Conservation (phyloP, 2,888 invertebrate genomes). For the Lingula anatina region DNA sequence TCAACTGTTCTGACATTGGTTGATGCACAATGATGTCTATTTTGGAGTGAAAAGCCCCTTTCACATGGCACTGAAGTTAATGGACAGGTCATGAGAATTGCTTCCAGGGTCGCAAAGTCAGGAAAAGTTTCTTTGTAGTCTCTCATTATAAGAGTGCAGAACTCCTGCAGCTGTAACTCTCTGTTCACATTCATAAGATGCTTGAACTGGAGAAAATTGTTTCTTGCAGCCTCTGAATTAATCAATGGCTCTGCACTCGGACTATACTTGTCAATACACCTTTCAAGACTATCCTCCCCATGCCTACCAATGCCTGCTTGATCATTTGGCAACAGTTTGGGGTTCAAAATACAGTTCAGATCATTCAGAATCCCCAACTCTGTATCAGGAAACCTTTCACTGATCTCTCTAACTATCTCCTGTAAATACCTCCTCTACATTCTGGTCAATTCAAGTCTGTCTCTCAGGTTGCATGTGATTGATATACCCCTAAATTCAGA, state of each 20-base stretch:
- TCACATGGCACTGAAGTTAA: slow-evolving; percentile 13
- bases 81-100: slow-evolving; percentile 7
- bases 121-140: slow-evolving; percentile 6
- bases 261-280: slow-evolving; percentile 1
- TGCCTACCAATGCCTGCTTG: neutral
- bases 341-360: slow-evolving; percentile 5
- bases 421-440: slow-evolving; percentile 2
- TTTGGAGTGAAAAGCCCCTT: too few relatives aligned
- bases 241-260: neutral
- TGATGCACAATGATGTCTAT: too few relatives aligned
- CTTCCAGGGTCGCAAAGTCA: slow-evolving; percentile 6
- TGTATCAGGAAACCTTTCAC: slow-evolving; percentile 7
- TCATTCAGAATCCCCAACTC: slow-evolving; percentile 5
- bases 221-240: slow-evolving; percentile 1
- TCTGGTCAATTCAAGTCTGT: neutral
- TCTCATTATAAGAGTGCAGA: slow-evolving; percentile 3
- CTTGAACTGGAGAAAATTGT: slow-evolving; percentile 10
- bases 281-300: slow-evolving; percentile 5
- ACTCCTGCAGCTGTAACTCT: slow-evolving; percentile 1
- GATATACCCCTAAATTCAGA: slow-evolving; percentile 1
- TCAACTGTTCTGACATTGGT: too few relatives aligned
- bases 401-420: slow-evolving; percentile 6
- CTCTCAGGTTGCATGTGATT: slow-evolving; percentile 1
- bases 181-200: slow-evolving; percentile 8
- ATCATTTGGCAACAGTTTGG: slow-evolving; percentile 1